phyloP scores from a whole-genome alignment of 2,888 invertebrate species.

The Acleris literana region DNA sequence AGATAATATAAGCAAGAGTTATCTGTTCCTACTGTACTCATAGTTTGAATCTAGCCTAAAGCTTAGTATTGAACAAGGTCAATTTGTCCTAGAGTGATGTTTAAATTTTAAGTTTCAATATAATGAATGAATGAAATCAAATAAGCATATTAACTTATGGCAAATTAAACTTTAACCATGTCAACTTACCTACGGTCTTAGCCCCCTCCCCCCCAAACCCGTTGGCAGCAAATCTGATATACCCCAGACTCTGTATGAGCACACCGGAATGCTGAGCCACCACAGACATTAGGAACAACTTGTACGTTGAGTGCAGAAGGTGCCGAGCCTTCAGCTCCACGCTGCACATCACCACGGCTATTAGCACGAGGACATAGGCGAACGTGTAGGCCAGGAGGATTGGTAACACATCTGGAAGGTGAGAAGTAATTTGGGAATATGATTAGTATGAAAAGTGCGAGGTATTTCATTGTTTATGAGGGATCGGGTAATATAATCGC shows the following conservation, averaged over 20 bases:
- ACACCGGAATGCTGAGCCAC: slow-evolving; percentile 88
- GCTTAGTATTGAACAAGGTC: too few species aligned
- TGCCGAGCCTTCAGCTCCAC: slow-evolving; percentile 91
- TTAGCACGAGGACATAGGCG: slow-evolving; percentile 87
- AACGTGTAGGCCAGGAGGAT: slow-evolving; percentile 89
- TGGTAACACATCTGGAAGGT: slow-evolving; percentile 91
- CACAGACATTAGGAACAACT: slow-evolving; percentile 90
- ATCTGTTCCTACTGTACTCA: too few species aligned
- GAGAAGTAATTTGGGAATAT: too few species aligned
- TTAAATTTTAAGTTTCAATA: too few species aligned
- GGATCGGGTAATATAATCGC: too few species aligned
- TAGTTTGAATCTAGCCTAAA: too few species aligned
- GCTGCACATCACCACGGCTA: slow-evolving; percentile 89
- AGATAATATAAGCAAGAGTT: too few species aligned
- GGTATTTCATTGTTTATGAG: too few species aligned
- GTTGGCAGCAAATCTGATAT: slow-evolving; percentile 89
- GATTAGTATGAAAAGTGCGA: too few species aligned
- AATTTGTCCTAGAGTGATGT: too few species aligned
- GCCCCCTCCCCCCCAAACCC: slow-evolving; percentile 85
- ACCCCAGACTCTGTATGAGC: slow-evolving; percentile 87
- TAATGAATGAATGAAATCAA: background rate
- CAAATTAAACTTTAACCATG: too few species aligned
- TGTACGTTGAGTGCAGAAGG: slow-evolving; percentile 94
- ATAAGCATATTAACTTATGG: too few species aligned
- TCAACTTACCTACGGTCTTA: slow-evolving; percentile 73